Conservation (phyloP, 2,888 invertebrate genomes). For the Caenorhabditis drosophilae region DNA sequence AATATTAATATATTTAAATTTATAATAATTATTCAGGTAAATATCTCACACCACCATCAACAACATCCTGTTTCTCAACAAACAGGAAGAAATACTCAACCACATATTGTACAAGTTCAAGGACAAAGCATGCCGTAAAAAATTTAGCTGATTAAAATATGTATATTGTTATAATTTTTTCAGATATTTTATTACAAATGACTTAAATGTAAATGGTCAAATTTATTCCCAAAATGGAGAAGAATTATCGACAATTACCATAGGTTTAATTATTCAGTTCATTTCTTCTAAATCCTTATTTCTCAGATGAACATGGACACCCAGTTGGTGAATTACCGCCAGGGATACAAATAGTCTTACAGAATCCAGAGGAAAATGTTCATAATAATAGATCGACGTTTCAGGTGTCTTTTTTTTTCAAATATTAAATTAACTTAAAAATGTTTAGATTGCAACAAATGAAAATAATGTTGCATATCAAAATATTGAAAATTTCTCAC, state of each 20-base stretch:
- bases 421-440: not conserved
- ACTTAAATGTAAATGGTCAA: not conserved
- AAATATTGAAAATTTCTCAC: too few species aligned
- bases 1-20: too few species aligned
- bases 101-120: too few species aligned
- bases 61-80: too few species aligned
- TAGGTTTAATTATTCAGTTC: too few species aligned
- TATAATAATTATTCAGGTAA: too few species aligned
- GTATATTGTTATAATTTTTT: too few species aligned
- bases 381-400: not conserved
- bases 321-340: not conserved
- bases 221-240: not conserved
- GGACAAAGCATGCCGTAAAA: too few species aligned
- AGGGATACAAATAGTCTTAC: not conserved
- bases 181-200: not conserved
- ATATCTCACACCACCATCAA: too few species aligned
- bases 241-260: not conserved
- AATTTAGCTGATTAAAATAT: too few species aligned
- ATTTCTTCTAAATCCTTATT: too few species aligned
- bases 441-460: not conserved
- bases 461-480: not conserved
- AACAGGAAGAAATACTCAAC: too few species aligned
- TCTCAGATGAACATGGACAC: constrained; percentile 6
- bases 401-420: not conserved
- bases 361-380: not conserved